Evolutionary conservation across 1,140 invertebrate genomes (phyloP), one percentile per base, ranked within the genome.

Genomic region (Aphelinus atriplicis): DNA sequence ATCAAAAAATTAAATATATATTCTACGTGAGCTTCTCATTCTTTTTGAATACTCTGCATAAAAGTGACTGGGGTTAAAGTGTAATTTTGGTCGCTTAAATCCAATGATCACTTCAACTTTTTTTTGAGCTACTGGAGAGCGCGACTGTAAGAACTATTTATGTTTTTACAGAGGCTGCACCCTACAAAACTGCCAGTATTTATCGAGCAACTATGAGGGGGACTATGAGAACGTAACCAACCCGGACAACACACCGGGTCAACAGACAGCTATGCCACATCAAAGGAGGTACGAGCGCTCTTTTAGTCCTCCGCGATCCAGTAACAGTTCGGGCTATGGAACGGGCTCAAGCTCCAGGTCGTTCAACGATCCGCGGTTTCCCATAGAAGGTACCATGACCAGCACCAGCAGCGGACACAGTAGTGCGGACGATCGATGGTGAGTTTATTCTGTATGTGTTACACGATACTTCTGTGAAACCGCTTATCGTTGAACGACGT

Each of bases 271-370:
- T 46, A 84, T 85, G 84, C 82, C 84, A 9, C 90, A 92, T 80
- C 88, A 91, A 71, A 90, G 90, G 77, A 88, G 91, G 77, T 93
- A 93, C 86, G 92, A 93, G 78, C 89, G 93, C 68, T 93, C 92
- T 75, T 92, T 93, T 81, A 95, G 94, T 77, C 94, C 95, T 64
- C 94, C 94, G n/a, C 89, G 93, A 77, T 95, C 94, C 57, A 92
- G 92, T 80, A 94, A 93, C 83, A 95, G 93, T 86, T 95, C 93
- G 56, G 95, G 94, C 6, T 95, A 96, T 84, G 94, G 94, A 61
- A 95, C 94, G 26, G 94, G 94, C 82, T 93, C 92, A 74, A 93
- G 92, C 81, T 92, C 91, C 67, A 91, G 92, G 79, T 92, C 92
- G 74, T 92, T 91, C 86, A 90, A 86, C 82, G 91, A 91, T 86